Evolutionary conservation across 2,888 invertebrate species (phyloP), one percentile per base, ranked within the genome.

Genomic region (Branchipolynoe longqiensis): DNA sequence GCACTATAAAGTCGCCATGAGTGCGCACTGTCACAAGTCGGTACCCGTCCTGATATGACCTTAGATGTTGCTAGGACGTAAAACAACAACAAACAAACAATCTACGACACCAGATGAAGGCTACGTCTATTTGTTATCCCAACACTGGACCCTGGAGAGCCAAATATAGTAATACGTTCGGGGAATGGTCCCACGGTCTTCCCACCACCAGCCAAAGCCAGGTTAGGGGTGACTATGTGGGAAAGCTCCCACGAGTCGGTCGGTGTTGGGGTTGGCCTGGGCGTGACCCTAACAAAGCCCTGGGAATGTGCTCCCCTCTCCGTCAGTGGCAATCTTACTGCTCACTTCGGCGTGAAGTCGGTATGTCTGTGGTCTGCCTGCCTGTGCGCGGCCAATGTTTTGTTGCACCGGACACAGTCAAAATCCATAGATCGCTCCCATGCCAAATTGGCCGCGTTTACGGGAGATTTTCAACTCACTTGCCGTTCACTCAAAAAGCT

Each of bases 331-430:
- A 69, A 33, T 69, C 69, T 82, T 62, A 82, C 25, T 59, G 58
- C n/a, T 59, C 25, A 41, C 58, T 28, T 40, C 41, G 82, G 40
- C 58, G 38, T 59, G 59, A 58, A 59, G 58, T 25, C 59, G 14
- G 38, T 14, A 58, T 12, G 31, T 28, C 56, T 4, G 78, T 22
- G 33, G 38, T 22, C 12, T 82, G 56, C 12, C 36, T 18, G 12
- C 22, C n/a, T n/a, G n/a, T n/a, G n/a, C n/a, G n/a, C n/a, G n/a
- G n/a, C n/a, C n/a, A n/a, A n/a, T n/a, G n/a, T n/a, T n/a, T n/a
- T n/a, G n/a, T n/a, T n/a, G n/a, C n/a, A n/a, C n/a, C n/a, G n/a
- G n/a, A n/a, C n/a, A n/a, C n/a, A n/a, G n/a, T n/a, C n/a, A n/a
- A n/a, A n/a, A n/a, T n/a, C n/a, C n/a, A n/a, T n/a, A n/a, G n/a